Evolutionary conservation across 2,888 invertebrate species (phyloP), one percentile per base, ranked within the genome.

Genomic region (Caradrina kadenii): DNA sequence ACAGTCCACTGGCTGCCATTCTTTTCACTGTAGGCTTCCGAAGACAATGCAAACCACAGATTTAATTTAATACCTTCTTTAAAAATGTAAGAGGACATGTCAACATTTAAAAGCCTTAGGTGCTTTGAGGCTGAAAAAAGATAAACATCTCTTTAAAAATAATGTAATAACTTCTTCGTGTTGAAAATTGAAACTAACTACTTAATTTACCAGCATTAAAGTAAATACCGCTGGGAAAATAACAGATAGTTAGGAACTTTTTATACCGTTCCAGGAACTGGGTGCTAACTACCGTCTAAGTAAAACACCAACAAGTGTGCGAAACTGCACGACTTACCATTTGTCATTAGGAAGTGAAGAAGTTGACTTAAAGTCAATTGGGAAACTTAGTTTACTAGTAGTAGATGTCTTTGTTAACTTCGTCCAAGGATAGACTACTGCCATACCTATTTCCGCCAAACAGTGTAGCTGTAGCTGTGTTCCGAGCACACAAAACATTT

Each of bases 281-380:
- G 31, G 19, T 58, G 11, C 26, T 49, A 80, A 75, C 55, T 66
- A 53, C 22, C 15, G 17, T 5, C 52, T 61, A 60, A 60, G 66
- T 79, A 21, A 59, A 65, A 74, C 11, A 75, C 68, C 69, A 75
- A 76, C 76, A 79, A 76, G 52, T 63, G 42, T 65, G 26, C 26
- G 49, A 55, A 13, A 74, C 74, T 45, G 42, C 8, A 48, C 26
- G 45, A 61, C 53, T 69, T 69, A 54, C 61, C 50, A 58, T 62
- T 77, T 73, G 52, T 71, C 50, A 53, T 39, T 53, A 42, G 58
- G 19, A 53, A 62, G 39, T 31, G 48, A 45, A 53, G 48, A 26
- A 55, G 42, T 76, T 39, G n/a, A 26, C 49, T 50, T 45, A 15
- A 17, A 54, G n/a, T 50, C 45, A 39, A 69, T 69, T 55, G 21